These are phyloP conservation scores for Epiblema foenella DNA, from an alignment of 2,888 invertebrate genomes.

Conservation along the genomic window DNA sequence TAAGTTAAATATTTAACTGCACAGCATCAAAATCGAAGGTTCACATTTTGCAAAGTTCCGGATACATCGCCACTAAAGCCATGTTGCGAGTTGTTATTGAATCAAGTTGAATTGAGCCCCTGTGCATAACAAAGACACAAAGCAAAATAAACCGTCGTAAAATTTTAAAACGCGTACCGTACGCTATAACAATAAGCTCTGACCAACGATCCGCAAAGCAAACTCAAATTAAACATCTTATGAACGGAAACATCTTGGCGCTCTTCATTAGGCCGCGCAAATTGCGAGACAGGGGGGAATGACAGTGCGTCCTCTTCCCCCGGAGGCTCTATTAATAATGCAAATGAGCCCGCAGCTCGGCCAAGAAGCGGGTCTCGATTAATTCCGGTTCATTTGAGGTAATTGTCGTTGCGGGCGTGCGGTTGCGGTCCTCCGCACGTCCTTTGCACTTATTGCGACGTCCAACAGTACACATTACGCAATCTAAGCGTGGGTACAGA, in stretches of 20 bases:
- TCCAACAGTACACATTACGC: neutral
- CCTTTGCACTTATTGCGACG: slow-evolving; percentile 43
- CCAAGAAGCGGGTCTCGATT: slow-evolving; percentile 84
- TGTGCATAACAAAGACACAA: neutral
- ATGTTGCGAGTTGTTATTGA: neutral
- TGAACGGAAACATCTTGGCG: slow-evolving; percentile 83
- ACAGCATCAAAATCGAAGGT: neutral
- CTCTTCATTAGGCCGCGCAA: slow-evolving; percentile 84
- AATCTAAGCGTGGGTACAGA: neutral
- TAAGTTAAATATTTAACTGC: too few species aligned
- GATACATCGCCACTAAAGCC: neutral
- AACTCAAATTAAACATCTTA: slow-evolving; percentile 84
- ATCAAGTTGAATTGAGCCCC: neutral
- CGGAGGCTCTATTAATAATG: slow-evolving; percentile 84
- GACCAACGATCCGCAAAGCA: slow-evolving; percentile 80
- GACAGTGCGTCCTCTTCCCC: slow-evolving; percentile 60
- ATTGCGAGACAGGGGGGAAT: slow-evolving; percentile 74
- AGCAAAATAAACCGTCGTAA: slow-evolving; percentile 12
- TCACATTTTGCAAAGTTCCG: neutral
- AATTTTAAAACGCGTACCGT: slow-evolving; percentile 47
- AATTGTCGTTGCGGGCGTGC: slow-evolving; percentile 80
- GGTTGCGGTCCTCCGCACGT: slow-evolving; percentile 68
- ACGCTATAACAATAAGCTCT: slow-evolving; percentile 80
- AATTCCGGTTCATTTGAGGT: slow-evolving; percentile 85
- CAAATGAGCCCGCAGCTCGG: slow-evolving; percentile 84